Percentiles rank a stretch among this genome's conserved stretches.
Conservation (phyloP, 2,113 vertebrate species). For the Sceloporus tristichus region DNA sequence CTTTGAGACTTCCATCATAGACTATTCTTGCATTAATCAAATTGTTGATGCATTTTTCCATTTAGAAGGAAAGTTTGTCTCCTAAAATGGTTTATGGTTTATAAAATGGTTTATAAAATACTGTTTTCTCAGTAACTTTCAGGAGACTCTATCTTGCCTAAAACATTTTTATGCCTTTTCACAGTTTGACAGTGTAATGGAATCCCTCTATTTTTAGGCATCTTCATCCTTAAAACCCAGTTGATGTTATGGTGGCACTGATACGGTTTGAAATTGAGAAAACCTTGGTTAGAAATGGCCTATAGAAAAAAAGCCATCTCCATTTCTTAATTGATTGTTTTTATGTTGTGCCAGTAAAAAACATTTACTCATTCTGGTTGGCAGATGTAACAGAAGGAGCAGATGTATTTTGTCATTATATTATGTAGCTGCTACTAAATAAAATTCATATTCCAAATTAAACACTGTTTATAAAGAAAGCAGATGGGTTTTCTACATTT, state of each 20-base stretch:
- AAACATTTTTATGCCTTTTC: not conserved
- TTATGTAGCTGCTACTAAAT: slow-evolving; percentile 21
- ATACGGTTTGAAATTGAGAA: slow-evolving; percentile 1
- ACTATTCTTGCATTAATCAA: not conserved
- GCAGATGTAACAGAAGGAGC: slow-evolving; percentile 22
- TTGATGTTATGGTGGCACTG: not conserved
- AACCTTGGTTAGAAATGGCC: not conserved
- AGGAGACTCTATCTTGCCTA: not conserved
- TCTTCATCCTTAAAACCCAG: not conserved
- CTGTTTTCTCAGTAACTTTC: not conserved
- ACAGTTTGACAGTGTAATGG: not conserved
- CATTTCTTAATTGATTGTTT: slow-evolving; percentile 24
- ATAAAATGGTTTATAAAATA: not conserved
- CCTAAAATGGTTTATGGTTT: not conserved
- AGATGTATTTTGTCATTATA: not conserved
- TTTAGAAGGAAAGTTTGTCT: slow-evolving; percentile 1
- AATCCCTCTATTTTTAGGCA: slow-evolving; percentile 9
- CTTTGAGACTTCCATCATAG: not conserved
- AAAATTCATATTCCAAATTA: slow-evolving; percentile 25
- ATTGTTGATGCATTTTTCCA: not conserved
- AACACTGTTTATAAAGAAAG: slow-evolving; percentile 25
- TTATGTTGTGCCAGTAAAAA: slow-evolving; percentile 23
- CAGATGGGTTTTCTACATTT: slow-evolving; percentile 23
- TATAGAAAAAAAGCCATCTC: not conserved
- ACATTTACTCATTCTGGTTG: not conserved